Conservation (phyloP, 2,888 invertebrate genomes). For the Chaitophorus viminalis region DNA sequence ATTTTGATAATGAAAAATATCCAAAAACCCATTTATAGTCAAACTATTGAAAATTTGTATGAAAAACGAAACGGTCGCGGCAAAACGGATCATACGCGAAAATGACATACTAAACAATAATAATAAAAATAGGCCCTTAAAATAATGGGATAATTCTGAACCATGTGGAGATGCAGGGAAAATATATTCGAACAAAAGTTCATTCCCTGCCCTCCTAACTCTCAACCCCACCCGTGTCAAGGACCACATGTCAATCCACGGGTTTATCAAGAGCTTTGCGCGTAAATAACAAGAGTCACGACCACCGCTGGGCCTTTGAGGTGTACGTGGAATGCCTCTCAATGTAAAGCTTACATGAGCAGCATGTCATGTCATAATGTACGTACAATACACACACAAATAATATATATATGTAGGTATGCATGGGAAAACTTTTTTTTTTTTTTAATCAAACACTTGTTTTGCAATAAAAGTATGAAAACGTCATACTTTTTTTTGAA, state of each 20-base stretch:
- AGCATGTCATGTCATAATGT: too few species aligned
- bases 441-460: neutral
- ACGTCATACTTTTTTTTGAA: neutral
- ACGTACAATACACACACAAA: neutral
- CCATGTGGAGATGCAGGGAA: neutral
- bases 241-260: neutral
- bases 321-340: neutral
- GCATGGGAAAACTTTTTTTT: neutral
- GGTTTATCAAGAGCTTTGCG: slow-evolving; percentile 34
- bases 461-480: neutral
- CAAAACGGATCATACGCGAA: neutral
- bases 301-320: slow-evolving; percentile 6
- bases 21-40: too few species aligned
- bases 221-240: neutral
- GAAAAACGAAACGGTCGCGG: too few species aligned
- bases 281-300: slow-evolving; percentile 16
- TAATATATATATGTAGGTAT: neutral
- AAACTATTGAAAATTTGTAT: too few species aligned
- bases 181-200: slow-evolving; percentile 28
- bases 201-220: neutral
- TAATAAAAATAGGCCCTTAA: slow-evolving; percentile 43
- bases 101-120: neutral
- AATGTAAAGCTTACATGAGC: neutral
- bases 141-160: slow-evolving; percentile 29
- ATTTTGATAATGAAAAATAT: too few species aligned